Percentiles rank a stretch among this genome's conserved stretches.
These are phyloP conservation scores for Pyrochroa serraticornis DNA, from an alignment of 2,888 invertebrate genomes.

Conservation along the genomic window DNA sequence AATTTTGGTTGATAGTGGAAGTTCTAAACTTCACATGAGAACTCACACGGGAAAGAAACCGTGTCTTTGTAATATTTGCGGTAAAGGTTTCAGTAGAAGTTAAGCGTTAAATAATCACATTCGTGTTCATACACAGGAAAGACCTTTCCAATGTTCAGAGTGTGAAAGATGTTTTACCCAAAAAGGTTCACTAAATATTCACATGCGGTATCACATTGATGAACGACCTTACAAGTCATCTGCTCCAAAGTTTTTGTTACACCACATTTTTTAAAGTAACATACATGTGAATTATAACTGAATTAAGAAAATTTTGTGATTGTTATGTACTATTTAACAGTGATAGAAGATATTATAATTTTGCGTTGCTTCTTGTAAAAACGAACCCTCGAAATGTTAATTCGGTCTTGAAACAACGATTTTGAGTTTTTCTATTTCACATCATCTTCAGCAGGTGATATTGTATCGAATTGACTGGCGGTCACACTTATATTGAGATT, in stretches of 20 bases:
- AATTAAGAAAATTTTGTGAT: no score
- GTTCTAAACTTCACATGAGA: background rate
- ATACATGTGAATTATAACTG: no score
- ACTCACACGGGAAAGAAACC: background rate
- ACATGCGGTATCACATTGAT: conserved; percentile 55
- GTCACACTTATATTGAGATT: no score
- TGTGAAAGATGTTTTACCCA: conserved; percentile 63
- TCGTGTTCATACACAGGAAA: conserved; percentile 62
- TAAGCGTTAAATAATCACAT: conserved; percentile 60
- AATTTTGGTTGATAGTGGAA: background rate
- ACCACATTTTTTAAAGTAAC: no score
- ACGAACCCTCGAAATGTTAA: no score
- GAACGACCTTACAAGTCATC: conserved; percentile 63
- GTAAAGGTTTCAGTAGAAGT: conserved; percentile 53
- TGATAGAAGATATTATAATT: no score
- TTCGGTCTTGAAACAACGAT: no score
- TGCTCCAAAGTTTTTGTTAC: conserved; percentile 47
- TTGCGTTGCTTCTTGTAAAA: no score
- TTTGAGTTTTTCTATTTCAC: no score
- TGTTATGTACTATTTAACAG: no score
- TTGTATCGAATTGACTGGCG: no score
- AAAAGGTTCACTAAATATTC: conserved; percentile 61
- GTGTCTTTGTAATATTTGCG: conserved; percentile 47
- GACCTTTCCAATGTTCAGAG: conserved; percentile 62
- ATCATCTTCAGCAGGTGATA: no score